Conservation (phyloP, 2,797 vertebrate species). For the Valencia hispanica region DNA sequence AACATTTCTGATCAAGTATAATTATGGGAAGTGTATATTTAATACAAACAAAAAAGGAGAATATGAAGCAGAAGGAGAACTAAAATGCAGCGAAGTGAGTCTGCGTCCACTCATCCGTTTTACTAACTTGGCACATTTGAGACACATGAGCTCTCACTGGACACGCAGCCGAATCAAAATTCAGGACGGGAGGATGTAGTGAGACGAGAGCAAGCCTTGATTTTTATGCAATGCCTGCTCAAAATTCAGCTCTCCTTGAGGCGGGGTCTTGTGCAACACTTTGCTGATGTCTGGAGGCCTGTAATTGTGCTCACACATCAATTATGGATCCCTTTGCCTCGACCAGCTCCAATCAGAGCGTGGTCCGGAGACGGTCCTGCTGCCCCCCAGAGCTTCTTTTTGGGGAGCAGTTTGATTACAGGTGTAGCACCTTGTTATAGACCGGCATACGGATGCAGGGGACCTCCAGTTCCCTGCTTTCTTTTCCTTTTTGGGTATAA, state of each 20-base stretch:
- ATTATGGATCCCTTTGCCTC: slow-evolving; percentile 85
- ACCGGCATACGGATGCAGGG: slow-evolving; percentile 29
- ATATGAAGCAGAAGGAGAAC: slow-evolving; percentile 52
- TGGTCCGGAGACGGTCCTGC: slow-evolving; percentile 35
- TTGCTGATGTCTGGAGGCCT: slow-evolving; percentile 87
- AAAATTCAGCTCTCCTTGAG: slow-evolving; percentile 88
- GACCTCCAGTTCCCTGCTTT: slow-evolving; percentile 14
- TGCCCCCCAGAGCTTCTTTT: slow-evolving; percentile 80
- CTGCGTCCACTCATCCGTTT: slow-evolving; percentile 62
- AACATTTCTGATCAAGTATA: slow-evolving; percentile 61
- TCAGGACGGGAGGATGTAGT: slow-evolving; percentile 39
- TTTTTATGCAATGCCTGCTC: slow-evolving; percentile 87
- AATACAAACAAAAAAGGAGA: slow-evolving; percentile 49
- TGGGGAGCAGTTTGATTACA: slow-evolving; percentile 86
- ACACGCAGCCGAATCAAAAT: slow-evolving; percentile 54
- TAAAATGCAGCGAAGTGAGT: slow-evolving; percentile 54
- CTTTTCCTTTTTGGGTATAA: slow-evolving; percentile 50
- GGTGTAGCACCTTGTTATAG: slow-evolving; percentile 88
- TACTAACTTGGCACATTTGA: slow-evolving; percentile 59
- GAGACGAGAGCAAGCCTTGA: slow-evolving; percentile 75
- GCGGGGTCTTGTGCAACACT: slow-evolving; percentile 84
- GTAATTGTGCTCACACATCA: slow-evolving; percentile 91
- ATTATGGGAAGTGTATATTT: slow-evolving; percentile 43
- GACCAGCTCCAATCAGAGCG: slow-evolving; percentile 81
- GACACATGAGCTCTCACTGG: slow-evolving; percentile 34